A percentile compares a stretch with the other conserved stretches of the same genome.
These are phyloP conservation scores for Liparis tanakae DNA, from an alignment of 2,797 vertebrate species.

Conservation along the genomic window DNA sequence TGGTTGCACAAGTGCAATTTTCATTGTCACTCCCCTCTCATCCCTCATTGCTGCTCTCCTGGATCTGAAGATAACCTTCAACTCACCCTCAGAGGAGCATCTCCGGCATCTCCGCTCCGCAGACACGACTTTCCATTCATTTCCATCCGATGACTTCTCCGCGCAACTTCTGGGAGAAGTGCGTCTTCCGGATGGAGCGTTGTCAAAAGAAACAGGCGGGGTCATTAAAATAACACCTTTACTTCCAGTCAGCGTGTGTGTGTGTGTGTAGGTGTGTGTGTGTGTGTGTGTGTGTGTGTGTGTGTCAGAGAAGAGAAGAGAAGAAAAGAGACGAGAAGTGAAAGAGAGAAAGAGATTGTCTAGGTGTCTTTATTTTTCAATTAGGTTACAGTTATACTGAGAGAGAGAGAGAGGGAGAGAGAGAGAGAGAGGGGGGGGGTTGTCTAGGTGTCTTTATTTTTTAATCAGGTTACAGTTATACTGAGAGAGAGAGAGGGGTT, in stretches of 20 bases:
- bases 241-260: slow-evolving; percentile 3
- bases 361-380: too few relatives aligned
- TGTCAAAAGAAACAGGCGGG: background rate
- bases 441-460: too few relatives aligned
- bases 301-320: slow-evolving; percentile 11
- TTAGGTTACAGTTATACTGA: too few relatives aligned
- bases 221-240: slow-evolving; percentile 27
- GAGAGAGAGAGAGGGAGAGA: too few relatives aligned
- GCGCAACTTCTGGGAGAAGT: background rate
- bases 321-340: background rate
- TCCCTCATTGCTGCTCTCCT: slow-evolving; percentile 71
- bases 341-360: too few relatives aligned
- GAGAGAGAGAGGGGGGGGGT: too few relatives aligned
- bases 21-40: slow-evolving; percentile 79
- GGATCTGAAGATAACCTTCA: slow-evolving; percentile 60
- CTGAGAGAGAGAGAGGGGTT: too few relatives aligned
- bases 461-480: too few relatives aligned
- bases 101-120: slow-evolving; percentile 10
- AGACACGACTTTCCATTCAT: slow-evolving; percentile 14
- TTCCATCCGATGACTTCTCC: background rate
- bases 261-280: background rate
- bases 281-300: background rate
- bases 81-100: slow-evolving; percentile 29
- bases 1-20: slow-evolving; percentile 82
- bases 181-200: slow-evolving; percentile 16